Percentiles rank a stretch among this genome's conserved stretches.
Evolutionary conservation across 2,797 vertebrate genomes (phyloP).

Genomic region (Alectoris magna): DNA sequence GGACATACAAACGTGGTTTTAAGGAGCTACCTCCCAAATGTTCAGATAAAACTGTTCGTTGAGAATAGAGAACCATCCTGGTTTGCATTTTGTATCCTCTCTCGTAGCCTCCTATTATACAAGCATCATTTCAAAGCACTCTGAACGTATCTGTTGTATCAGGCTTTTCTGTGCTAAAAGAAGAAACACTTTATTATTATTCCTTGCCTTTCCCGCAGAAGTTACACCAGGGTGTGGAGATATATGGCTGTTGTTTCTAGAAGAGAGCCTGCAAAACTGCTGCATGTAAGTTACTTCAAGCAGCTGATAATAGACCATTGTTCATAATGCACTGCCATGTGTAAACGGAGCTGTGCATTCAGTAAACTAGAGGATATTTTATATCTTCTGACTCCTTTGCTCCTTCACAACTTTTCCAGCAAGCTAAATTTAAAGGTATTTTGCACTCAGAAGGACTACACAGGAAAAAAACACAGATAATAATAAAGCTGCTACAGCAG

Average conservation of each 20-base stretch:
- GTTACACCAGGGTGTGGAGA: neutral
- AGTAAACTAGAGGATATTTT: neutral
- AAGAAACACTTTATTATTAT: neutral
- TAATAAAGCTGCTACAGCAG: neutral
- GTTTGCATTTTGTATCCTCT: neutral
- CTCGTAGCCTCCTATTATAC: neutral
- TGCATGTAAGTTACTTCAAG: slow-evolving; percentile 13
- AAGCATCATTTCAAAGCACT: neutral
- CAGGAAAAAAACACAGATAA: slow-evolving; percentile 35
- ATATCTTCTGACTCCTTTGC: neutral
- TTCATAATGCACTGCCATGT: neutral
- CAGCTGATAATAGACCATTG: neutral
- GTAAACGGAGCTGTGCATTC: neutral
- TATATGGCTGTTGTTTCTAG: neutral
- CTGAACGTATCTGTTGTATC: neutral
- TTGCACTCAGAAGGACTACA: slow-evolving; percentile 13
- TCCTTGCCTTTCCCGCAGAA: neutral
- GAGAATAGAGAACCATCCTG: neutral
- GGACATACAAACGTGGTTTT: neutral
- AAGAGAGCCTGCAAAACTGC: neutral
- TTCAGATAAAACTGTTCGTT: neutral
- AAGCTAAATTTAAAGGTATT: slow-evolving; percentile 36
- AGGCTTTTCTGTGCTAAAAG: neutral
- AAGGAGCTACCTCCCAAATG: neutral
- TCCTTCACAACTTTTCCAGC: neutral